A percentile compares a stretch with the other conserved stretches of the same genome.
Conservation (phyloP, 1,140 invertebrate genomes). For the Sarcophaga bullata region DNA sequence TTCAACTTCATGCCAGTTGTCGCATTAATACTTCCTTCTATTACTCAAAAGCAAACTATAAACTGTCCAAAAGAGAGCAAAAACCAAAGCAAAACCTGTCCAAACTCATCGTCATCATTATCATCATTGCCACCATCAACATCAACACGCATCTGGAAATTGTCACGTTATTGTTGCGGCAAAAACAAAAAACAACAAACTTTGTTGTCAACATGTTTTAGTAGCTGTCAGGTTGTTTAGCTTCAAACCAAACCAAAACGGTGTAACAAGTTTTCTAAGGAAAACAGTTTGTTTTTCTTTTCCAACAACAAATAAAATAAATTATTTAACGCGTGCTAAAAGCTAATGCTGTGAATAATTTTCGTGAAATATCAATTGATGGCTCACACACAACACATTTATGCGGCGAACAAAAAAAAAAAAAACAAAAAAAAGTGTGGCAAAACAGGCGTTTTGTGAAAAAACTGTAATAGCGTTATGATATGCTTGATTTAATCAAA, state of each 20-base stretch:
- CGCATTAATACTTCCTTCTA: background rate
- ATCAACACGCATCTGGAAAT: no score
- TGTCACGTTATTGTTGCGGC: no score
- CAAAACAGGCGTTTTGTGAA: no score
- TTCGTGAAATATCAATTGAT: background rate
- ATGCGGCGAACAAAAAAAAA: background rate
- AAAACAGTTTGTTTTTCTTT: background rate
- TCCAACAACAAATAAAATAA: background rate
- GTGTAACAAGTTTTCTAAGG: slow-evolving; percentile 8
- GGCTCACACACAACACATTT: background rate
- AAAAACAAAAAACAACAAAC: no score
- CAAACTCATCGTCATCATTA: background rate
- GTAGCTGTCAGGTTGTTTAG: background rate
- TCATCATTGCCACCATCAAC: background rate
- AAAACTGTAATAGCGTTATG: background rate
- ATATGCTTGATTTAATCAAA: background rate
- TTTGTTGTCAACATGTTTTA: slow-evolving; percentile 8
- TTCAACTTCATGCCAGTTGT: background rate
- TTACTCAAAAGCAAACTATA: background rate
- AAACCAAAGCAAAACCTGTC: background rate
- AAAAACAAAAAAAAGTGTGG: no score
- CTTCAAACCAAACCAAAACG: background rate
- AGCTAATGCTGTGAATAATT: background rate
- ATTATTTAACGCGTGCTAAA: slow-evolving; percentile 14
- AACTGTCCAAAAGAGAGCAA: background rate